These are phyloP conservation scores for Phyto melanocephala DNA, from an alignment of 2,888 invertebrate genomes.

Conservation along the genomic window DNA sequence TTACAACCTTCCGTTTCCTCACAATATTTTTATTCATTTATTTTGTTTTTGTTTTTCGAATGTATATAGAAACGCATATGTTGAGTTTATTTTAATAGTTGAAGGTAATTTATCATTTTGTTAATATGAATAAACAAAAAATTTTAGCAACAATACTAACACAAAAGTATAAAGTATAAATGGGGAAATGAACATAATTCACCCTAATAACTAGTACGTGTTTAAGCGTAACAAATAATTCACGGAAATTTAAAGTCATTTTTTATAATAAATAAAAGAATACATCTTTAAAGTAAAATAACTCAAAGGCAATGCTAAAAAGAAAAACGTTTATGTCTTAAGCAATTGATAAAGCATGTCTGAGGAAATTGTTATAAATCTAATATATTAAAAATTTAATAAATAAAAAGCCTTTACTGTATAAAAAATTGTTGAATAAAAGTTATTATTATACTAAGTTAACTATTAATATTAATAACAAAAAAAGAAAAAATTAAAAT, in stretches of 20 bases:
- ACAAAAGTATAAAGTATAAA: background rate
- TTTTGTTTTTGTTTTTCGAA: background rate
- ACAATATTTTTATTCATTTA: background rate
- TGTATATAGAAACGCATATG: background rate
- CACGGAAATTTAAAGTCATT: constrained; percentile 1
- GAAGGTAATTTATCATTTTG: constrained; percentile 41
- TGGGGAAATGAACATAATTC: background rate
- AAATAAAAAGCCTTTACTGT: no score
- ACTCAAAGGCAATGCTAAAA: background rate
- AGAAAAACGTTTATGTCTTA: background rate
- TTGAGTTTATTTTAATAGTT: constrained; percentile 19
- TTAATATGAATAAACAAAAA: background rate
- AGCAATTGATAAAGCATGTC: background rate
- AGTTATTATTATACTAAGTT: no score
- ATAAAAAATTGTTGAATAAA: no score
- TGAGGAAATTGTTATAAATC: no score
- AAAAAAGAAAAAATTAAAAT: no score
- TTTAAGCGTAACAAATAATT: constrained; percentile 13
- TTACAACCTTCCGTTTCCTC: no score
- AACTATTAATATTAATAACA: no score
- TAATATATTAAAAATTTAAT: no score
- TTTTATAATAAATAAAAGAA: background rate
- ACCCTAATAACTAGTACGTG: constrained; percentile 33
- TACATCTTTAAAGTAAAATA: background rate
- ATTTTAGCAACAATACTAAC: background rate